A percentile compares a stretch with the other conserved stretches of the same genome.
These are phyloP conservation scores for Arion vulgaris DNA, from an alignment of 1,140 invertebrate genomes.

Conservation along the genomic window DNA sequence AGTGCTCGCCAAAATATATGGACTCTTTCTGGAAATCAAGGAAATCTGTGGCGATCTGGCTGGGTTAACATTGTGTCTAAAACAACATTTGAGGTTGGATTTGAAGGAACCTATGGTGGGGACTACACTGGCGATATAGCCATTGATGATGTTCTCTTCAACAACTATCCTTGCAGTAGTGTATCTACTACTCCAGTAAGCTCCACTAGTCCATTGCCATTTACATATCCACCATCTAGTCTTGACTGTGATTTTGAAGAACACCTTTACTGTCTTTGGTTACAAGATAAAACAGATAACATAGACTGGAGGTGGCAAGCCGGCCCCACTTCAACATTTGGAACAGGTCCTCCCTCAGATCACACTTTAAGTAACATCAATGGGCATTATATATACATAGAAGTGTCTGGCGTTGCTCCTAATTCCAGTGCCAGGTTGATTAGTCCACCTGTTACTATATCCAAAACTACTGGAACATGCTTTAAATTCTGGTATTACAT, in stretches of 20 bases:
- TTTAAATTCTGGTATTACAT: slow-evolving; percentile 84
- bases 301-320: slow-evolving; percentile 65
- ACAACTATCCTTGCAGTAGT: slow-evolving; percentile 33
- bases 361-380: slow-evolving; percentile 53
- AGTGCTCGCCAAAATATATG: slow-evolving; percentile 28
- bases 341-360: slow-evolving; percentile 64
- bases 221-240: slow-evolving; percentile 53
- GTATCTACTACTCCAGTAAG: slow-evolving; percentile 61
- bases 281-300: slow-evolving; percentile 56
- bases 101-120: slow-evolving; percentile 79
- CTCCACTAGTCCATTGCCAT: slow-evolving; percentile 37
- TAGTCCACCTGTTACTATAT: slow-evolving; percentile 70
- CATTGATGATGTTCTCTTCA: slow-evolving; percentile 79
- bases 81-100: slow-evolving; percentile 50
- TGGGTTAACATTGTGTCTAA: slow-evolving; percentile 41
- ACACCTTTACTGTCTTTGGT: slow-evolving; percentile 63
- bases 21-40: slow-evolving; percentile 44
- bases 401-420: slow-evolving; percentile 66
- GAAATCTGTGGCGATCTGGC: slow-evolving; percentile 54
- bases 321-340: slow-evolving; percentile 53
- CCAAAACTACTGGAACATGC: slow-evolving; percentile 50
- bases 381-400: slow-evolving; percentile 63
- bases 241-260: slow-evolving; percentile 68
- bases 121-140: slow-evolving; percentile 80
- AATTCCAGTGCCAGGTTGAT: slow-evolving; percentile 79